phyloP scores from a whole-genome alignment of 2,113 vertebrate genomes.

The Aspidoscelis tigris region DNA sequence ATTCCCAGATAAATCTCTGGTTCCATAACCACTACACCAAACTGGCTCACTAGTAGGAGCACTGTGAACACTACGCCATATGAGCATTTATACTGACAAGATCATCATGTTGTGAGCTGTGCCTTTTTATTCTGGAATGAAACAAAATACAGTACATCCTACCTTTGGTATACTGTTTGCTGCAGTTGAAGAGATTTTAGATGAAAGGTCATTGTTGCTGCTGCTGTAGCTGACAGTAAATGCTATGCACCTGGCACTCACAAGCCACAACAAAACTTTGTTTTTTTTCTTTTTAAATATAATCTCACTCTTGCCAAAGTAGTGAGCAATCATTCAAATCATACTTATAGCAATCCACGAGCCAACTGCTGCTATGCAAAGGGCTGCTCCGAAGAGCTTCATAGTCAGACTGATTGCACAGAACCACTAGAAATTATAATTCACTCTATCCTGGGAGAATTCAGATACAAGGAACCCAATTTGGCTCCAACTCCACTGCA shows the following conservation, averaged over 20 bases:
- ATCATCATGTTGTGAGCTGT: neutral
- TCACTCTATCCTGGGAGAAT: neutral
- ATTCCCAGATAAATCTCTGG: no score
- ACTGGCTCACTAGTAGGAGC: constrained; percentile 16
- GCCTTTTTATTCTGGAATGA: neutral
- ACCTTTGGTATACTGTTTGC: neutral
- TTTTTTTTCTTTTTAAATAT: neutral
- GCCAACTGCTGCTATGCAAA: neutral
- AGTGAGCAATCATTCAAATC: neutral
- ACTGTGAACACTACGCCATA: constrained; percentile 36
- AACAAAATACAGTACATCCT: neutral
- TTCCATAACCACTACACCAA: no score
- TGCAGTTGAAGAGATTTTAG: neutral
- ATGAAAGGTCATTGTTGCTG: neutral
- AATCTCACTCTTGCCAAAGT: neutral
- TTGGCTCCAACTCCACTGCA: neutral
- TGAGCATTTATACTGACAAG: neutral
- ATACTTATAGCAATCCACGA: no score
- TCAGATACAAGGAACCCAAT: neutral
- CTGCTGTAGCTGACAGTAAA: neutral
- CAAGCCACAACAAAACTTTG: neutral
- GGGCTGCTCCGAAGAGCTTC: neutral
- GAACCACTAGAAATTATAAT: neutral
- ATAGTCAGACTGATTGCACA: neutral
- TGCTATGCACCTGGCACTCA: neutral